Conservation (phyloP, 2,888 invertebrate species). For the Gari tellinella region DNA sequence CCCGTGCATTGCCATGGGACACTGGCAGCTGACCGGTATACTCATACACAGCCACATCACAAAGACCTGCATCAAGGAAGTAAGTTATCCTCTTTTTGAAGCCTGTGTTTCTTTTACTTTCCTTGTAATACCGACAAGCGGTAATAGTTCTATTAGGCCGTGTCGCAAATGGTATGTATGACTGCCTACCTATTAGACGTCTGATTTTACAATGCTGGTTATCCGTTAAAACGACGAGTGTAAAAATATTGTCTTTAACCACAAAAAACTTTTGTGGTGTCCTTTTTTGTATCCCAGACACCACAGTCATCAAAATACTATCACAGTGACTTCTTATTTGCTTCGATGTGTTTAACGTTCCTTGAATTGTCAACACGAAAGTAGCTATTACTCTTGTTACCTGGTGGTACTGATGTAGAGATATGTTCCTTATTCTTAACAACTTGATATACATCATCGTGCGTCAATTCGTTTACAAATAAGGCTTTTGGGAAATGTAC, state of each 20-base stretch:
- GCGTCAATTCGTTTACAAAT: too few species aligned
- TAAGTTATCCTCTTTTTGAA: slow-evolving; percentile 13
- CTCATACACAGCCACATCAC: slow-evolving; percentile 3
- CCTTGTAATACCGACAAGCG: slow-evolving; percentile 6
- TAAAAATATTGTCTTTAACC: background rate
- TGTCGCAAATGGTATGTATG: slow-evolving; percentile 1
- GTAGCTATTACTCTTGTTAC: slow-evolving; percentile 20
- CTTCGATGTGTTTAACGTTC: slow-evolving; percentile 6
- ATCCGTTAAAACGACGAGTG: background rate
- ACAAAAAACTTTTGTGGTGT: slow-evolving; percentile 6
- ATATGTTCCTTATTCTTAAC: too few species aligned
- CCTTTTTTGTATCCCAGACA: slow-evolving; percentile 16
- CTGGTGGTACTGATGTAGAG: slow-evolving; percentile 10
- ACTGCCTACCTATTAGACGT: background rate
- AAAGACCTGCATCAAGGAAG: background rate
- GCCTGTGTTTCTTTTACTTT: background rate
- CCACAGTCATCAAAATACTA: slow-evolving; percentile 36
- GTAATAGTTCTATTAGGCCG: background rate
- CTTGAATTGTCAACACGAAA: slow-evolving; percentile 22
- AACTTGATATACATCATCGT: too few species aligned
- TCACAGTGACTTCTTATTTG: slow-evolving; percentile 21
- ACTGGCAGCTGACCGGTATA: background rate
- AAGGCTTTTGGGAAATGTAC: too few species aligned
- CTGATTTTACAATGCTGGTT: background rate
- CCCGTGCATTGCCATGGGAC: background rate